These are phyloP conservation scores for Peucedramus taeniatus DNA, from an alignment of 2,113 vertebrate genomes.

Conservation along the genomic window DNA sequence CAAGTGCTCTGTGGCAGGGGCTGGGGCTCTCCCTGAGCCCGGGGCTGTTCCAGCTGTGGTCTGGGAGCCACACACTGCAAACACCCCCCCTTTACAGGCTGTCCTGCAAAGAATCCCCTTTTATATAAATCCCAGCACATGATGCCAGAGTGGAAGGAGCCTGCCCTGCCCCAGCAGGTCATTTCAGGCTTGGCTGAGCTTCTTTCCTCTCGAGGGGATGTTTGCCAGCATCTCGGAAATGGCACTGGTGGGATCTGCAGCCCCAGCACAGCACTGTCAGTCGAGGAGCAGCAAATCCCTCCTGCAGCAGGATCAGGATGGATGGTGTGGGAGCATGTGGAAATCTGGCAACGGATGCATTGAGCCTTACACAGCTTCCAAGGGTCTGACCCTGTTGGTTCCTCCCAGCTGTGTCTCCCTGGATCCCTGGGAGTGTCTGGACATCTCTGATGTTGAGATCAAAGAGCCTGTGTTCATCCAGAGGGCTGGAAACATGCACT, in stretches of 20 bases:
- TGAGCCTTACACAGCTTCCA: neutral
- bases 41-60: rapidly evolving
- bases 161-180: neutral
- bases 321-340: neutral
- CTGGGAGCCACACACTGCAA: rapidly evolving
- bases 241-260: neutral
- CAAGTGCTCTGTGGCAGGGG: neutral
- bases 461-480: neutral
- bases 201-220: neutral
- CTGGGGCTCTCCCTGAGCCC: neutral
- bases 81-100: rapidly evolving
- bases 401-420: neutral
- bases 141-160: neutral
- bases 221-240: constrained; percentile 39
- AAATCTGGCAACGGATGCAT: neutral
- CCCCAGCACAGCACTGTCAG: neutral
- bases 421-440: neutral
- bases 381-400: neutral
- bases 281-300: neutral
- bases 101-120: neutral
- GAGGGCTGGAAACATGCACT: neutral
- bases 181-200: constrained; percentile 33
- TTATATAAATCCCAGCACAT: neutral
- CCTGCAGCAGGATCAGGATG: neutral
- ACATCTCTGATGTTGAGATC: neutral